phyloP scores from a whole-genome alignment of 2,888 invertebrate species.

The Parascotia fuliginaria region DNA sequence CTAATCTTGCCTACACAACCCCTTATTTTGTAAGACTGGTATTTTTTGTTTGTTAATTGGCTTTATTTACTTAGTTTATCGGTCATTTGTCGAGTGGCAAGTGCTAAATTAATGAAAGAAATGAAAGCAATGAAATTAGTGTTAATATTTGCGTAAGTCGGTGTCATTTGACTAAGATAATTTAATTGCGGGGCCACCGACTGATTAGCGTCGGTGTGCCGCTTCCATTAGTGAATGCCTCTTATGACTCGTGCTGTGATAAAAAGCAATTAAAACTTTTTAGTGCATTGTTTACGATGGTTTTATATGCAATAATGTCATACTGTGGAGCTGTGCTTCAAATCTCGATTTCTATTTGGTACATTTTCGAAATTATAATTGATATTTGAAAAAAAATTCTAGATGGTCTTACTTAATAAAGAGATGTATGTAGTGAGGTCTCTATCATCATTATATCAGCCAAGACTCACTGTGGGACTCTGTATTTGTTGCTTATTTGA shows the following conservation, averaged over 20 bases:
- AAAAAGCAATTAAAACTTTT: slow-evolving; percentile 2
- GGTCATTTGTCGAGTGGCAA: slow-evolving; percentile 43
- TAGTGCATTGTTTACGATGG: not conserved
- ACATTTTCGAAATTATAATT: too few species aligned
- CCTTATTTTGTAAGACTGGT: slow-evolving; percentile 59
- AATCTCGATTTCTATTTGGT: too few species aligned
- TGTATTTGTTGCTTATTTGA: too few species aligned
- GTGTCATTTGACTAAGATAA: slow-evolving; percentile 46
- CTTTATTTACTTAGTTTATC: slow-evolving; percentile 55
- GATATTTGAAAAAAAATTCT: too few species aligned
- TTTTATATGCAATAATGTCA: not conserved
- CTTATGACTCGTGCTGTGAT: slow-evolving; percentile 3
- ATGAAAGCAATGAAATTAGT: slow-evolving; percentile 68
- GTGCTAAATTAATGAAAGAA: slow-evolving; percentile 63
- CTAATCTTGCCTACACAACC: slow-evolving; percentile 46
- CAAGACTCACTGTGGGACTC: too few species aligned
- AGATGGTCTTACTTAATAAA: too few species aligned
- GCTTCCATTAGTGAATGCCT: slow-evolving; percentile 16
- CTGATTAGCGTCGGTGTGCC: slow-evolving; percentile 28
- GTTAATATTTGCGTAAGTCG: slow-evolving; percentile 48
- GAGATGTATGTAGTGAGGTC: too few species aligned
- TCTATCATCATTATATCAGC: too few species aligned
- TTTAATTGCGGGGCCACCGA: slow-evolving; percentile 34
- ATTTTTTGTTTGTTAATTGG: slow-evolving; percentile 48
- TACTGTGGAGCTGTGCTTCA: not conserved